A percentile compares a stretch with the other conserved stretches of the same genome.
phyloP scores from a whole-genome alignment of 2,113 vertebrate species.

The Herpetotheres cachinnans region DNA sequence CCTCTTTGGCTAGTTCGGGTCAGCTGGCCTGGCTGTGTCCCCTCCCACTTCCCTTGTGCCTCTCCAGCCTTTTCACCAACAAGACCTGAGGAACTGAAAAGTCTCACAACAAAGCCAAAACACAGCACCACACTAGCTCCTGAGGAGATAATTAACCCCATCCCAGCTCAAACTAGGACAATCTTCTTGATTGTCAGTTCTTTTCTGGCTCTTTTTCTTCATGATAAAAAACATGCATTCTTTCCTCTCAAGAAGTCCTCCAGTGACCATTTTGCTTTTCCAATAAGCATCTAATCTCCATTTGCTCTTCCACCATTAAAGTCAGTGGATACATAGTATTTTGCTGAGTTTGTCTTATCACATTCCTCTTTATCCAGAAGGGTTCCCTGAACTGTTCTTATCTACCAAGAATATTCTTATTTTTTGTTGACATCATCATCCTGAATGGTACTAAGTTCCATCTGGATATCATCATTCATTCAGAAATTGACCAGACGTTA shows the following conservation, averaged over 20 bases:
- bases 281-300: neutral
- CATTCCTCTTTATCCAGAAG: neutral
- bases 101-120: no score
- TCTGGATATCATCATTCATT: neutral
- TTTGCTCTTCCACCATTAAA: neutral
- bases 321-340: neutral
- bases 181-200: neutral
- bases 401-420: neutral
- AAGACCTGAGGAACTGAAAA: no score
- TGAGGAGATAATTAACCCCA: no score
- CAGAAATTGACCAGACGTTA: neutral
- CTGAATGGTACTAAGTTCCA: neutral
- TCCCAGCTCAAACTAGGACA: no score
- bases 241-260: neutral
- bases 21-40: no score
- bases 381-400: neutral
- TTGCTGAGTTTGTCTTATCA: neutral
- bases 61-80: no score
- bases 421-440: neutral
- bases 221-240: neutral
- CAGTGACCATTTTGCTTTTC: neutral
- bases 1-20: no score
- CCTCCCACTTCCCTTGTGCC: no score
- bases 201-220: neutral
- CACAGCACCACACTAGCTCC: no score